Base-by-base conservation (phyloP, 2,113 vertebrate genomes). In the Psittacus erithacus region DNA sequence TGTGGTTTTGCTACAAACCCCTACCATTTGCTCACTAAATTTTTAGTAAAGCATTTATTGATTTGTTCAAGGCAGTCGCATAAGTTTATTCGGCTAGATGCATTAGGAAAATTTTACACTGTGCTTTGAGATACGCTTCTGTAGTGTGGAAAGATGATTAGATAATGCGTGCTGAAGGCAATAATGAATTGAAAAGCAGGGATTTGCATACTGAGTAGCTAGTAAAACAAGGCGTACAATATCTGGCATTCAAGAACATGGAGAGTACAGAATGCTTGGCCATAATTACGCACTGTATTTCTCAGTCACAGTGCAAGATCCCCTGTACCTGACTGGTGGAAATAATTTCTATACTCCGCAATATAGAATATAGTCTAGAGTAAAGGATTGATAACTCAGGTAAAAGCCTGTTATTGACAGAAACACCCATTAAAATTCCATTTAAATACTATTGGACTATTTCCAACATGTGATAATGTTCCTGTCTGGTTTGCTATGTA, bases 141-240 rank as follows among this genome's bases (percentile, higher is more conserved):
- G 75, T 53, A 52, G 57, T 33, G 63, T 47, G 67, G 77, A 84
- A 79, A 91, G 93, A 94, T 79, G 77, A 90, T 81, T 84, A 96
- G 92, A 94, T 92, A 93, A 95, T 86, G 73, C 92, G 33, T 64
- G 82, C 90, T 84, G 86, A 86, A 94, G 91, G 88, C 80, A 92
- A 86, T 82, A 91, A 79, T 89, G 83, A 88, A 92, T 95, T 75
- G 83, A 77, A 76, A 88, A 95, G 86, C 38, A 76, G 62, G 44
- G 80, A 91, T 96, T 82, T 95, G 86, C 93, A 95, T 91, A 84
- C 39, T 62, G 88, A 96, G 79, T 25, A 96, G 80, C 76, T 93
- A 25, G 33, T 82, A 53, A 83, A 92, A 39, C 81, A 93, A 86
- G 27, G 62, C 75, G 50, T 75, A 82, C 33, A 76, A 57, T 60